Evolutionary conservation across 2,113 vertebrate species (phyloP), one percentile per base, ranked within the genome.

Genomic region (Emydocephalus ijimae): DNA sequence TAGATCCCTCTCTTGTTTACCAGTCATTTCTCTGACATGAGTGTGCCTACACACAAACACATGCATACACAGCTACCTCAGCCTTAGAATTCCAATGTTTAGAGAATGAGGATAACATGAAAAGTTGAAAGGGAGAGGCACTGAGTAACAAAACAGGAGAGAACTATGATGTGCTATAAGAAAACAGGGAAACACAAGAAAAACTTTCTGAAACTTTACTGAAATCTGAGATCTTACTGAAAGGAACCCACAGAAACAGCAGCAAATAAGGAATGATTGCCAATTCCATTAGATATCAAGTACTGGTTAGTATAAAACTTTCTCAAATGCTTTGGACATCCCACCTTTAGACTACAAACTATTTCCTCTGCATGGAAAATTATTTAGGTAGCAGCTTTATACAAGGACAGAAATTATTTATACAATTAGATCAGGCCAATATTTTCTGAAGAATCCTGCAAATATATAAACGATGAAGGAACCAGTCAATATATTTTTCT

Each of bases 1-100:
- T 2, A 74, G n/a, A 81, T 81, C 29, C 69, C 34, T 6, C 15
- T 39, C 34, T 81, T 39, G 69, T 39, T 81, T 81, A 81, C 69
- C 15, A 81, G 5, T 6, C 20, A 39, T 18, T 81, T 81, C n/a
- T 20, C 34, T 81, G 69, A 81, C 34, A 34, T 34, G 64, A 69
- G 1, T 18, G 26, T 3, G 34, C 1, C 0, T 1, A 20, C 2
- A 20, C 1, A 15, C 12, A 34, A 5, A 34, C 15, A 20, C n/a
- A 39, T 5, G 7, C 5, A 57, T 21, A 69, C 11, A 69, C 11
- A 64, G 4, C 11, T 5, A 24, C 9, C 3, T 64, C 26, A 64
- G 61, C 26, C 61, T 74, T 74, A 81, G 69, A 15, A 18, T 81
- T 81, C 69, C 69, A 81, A 39, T 39, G 15, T 81, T 39, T 81